Conservation (phyloP, 2,113 vertebrate genomes). For the Ameiurus melas region DNA sequence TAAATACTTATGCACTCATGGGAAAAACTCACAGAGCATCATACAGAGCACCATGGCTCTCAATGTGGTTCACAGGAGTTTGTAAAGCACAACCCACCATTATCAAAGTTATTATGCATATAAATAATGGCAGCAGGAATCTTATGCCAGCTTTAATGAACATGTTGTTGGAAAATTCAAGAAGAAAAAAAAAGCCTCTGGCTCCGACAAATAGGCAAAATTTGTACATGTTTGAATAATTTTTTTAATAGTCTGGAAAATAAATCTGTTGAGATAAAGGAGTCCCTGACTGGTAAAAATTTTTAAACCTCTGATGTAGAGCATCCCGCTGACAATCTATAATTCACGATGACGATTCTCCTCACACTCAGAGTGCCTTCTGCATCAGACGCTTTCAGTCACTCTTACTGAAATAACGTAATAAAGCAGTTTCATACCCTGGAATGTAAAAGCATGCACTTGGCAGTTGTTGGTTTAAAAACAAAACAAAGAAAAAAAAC, state of each 20-base stretch:
- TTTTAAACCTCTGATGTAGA: not conserved
- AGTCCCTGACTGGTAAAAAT: not conserved
- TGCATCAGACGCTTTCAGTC: not conserved
- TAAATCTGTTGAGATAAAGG: not conserved
- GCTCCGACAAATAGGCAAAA: not conserved
- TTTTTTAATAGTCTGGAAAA: not conserved
- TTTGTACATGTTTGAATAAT: not conserved
- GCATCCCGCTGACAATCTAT: not conserved
- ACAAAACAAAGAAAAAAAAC: not conserved
- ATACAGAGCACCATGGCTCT: not conserved
- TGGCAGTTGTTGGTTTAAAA: not conserved
- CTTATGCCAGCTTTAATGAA: not conserved
- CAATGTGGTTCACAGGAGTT: not conserved
- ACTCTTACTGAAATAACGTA: not conserved
- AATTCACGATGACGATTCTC: constrained; percentile 1
- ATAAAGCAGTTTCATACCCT: not conserved
- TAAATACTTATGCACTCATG: not conserved
- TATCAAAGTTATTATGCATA: not conserved
- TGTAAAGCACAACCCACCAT: not conserved
- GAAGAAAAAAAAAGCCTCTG: not conserved
- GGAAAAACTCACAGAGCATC: not conserved
- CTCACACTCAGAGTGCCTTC: not conserved
- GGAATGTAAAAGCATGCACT: constrained; percentile 31
- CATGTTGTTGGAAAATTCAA: not conserved
- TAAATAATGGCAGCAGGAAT: not conserved